Conservation (phyloP, 30 jellyfish, hydroid and myxozoan genomes). For the Aurelia sp. region DNA sequence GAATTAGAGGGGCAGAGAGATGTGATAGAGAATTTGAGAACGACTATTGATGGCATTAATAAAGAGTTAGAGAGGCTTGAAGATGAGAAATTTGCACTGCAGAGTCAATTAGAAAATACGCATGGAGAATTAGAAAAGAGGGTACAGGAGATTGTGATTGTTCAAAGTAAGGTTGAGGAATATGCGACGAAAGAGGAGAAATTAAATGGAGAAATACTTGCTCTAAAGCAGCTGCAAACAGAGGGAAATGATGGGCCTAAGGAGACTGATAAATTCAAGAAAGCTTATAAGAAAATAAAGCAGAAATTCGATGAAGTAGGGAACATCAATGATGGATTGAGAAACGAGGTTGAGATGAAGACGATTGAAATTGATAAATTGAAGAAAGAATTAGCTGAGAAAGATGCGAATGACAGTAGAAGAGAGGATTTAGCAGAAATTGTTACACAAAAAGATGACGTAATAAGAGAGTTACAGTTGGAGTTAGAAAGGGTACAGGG, state of each 20-base stretch:
- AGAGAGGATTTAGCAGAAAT: conserved; percentile 23
- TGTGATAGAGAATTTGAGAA: conserved; percentile 9
- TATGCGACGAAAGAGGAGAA: background rate
- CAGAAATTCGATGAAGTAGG: conserved; percentile 18
- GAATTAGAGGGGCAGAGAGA: conserved; percentile 19
- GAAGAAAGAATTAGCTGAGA: conserved; percentile 6
- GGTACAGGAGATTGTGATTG: background rate
- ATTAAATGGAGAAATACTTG: background rate
- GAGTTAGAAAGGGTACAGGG: conserved; percentile 5
- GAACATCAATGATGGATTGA: conserved; percentile 4
- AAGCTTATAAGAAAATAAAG: background rate
- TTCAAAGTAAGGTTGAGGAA: conserved; percentile 6
- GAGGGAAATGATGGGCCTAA: background rate
- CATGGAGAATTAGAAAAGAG: conserved; percentile 9
- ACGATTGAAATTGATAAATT: conserved; percentile 12
- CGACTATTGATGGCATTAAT: background rate
- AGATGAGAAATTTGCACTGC: conserved; percentile 17
- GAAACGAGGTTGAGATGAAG: conserved; percentile 11
- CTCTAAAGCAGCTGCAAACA: background rate
- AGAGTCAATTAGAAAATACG: background rate
- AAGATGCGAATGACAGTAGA: conserved; percentile 21
- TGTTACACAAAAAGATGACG: background rate
- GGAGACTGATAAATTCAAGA: conserved; percentile 1
- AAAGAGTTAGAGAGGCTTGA: conserved; percentile 14
- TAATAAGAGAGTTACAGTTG: conserved; percentile 14